phyloP scores from a whole-genome alignment of 2,888 invertebrate species.

The Orthonevra nobilis region DNA sequence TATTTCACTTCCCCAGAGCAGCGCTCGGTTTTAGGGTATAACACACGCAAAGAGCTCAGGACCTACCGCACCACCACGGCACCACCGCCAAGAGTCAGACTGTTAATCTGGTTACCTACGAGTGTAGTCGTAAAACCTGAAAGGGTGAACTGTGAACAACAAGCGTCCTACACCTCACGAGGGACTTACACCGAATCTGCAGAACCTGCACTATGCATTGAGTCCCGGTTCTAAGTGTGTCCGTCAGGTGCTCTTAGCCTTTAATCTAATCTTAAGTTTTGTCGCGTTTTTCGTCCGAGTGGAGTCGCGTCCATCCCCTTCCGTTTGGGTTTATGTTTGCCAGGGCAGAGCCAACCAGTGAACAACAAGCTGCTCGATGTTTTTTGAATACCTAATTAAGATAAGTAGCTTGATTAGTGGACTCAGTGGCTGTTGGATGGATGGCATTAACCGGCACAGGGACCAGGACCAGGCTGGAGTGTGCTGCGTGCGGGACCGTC shows the following conservation, averaged over 20 bases:
- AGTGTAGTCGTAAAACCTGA: no score
- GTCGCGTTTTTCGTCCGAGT: slow-evolving; percentile 50
- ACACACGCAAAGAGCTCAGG: slow-evolving; percentile 44
- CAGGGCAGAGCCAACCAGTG: background rate
- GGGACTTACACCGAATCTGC: no score
- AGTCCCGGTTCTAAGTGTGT: slow-evolving; percentile 12
- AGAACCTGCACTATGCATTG: background rate
- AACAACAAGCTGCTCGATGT: slow-evolving; percentile 61
- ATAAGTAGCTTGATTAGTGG: slow-evolving; percentile 70
- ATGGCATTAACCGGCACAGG: slow-evolving; percentile 23
- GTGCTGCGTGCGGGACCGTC: slow-evolving; percentile 54
- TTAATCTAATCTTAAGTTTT: slow-evolving; percentile 67
- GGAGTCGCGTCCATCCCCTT: background rate
- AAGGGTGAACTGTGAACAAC: slow-evolving; percentile 4
- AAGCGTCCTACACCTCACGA: background rate
- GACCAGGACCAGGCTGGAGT: no score
- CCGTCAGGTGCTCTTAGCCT: slow-evolving; percentile 52
- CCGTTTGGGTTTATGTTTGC: background rate
- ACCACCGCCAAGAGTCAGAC: no score
- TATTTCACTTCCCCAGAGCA: slow-evolving; percentile 65
- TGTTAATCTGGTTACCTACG: slow-evolving; percentile 44
- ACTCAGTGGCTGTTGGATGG: slow-evolving; percentile 39
- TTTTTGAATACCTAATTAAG: slow-evolving; percentile 70
- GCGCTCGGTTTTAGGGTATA: slow-evolving; percentile 34
- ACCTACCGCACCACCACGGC: slow-evolving; percentile 38